phyloP scores from a whole-genome alignment of 2,888 invertebrate genomes.

The Hydroisotoma schaefferi region DNA sequence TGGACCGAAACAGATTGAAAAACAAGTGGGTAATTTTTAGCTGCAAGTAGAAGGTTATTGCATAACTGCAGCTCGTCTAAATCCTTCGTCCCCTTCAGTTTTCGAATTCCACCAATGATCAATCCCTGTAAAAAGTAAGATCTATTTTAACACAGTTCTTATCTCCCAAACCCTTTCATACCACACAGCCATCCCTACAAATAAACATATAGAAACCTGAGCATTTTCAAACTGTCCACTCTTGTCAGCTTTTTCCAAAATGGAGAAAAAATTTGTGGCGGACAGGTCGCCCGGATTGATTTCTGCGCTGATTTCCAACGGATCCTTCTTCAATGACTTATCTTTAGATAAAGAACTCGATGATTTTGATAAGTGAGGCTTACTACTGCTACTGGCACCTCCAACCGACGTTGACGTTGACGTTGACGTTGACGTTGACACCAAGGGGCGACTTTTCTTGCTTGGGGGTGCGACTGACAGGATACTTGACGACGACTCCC shows the following conservation, averaged over 20 bases:
- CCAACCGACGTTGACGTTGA: not conserved
- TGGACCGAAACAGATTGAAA: conserved; percentile 48
- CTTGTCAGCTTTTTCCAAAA: conserved; percentile 35
- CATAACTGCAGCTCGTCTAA: conserved; percentile 79
- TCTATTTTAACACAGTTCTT: too few species aligned
- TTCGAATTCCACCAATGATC: conserved; percentile 69
- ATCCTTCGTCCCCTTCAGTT: conserved; percentile 69
- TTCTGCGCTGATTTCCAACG: conserved; percentile 18
- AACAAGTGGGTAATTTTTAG: conserved; percentile 31
- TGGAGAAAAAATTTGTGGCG: conserved; percentile 30
- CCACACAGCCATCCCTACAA: not conserved
- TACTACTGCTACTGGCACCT: conserved; percentile 6
- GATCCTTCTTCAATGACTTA: conserved; percentile 29
- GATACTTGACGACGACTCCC: conserved; percentile 12
- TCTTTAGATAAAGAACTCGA: conserved; percentile 7
- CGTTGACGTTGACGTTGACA: conserved; percentile 9
- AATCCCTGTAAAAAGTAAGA: conserved; percentile 33
- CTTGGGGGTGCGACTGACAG: conserved; percentile 9
- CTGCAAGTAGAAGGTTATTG: conserved; percentile 63
- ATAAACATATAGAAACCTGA: conserved; percentile 21
- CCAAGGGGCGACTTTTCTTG: conserved; percentile 23
- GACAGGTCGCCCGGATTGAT: conserved; percentile 35
- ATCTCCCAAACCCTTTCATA: conserved; percentile 9
- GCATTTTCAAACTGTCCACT: conserved; percentile 24
- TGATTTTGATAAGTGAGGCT: not conserved